Conservation (phyloP, 2,797 vertebrate species). For the Peromyscus aztecus region DNA sequence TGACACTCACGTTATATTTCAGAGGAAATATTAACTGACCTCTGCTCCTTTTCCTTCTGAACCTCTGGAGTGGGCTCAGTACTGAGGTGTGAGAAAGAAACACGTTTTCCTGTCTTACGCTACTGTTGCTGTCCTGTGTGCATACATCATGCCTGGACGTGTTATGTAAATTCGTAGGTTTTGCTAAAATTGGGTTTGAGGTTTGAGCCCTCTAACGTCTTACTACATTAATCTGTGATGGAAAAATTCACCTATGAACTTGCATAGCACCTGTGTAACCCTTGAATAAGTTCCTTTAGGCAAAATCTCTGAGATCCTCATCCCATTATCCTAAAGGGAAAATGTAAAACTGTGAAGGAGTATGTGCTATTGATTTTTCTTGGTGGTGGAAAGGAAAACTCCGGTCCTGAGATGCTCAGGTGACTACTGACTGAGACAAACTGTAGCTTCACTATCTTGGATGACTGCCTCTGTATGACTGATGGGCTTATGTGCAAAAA, state of each 20-base stretch:
- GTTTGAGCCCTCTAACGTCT: neutral
- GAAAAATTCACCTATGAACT: neutral
- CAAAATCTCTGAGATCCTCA: neutral
- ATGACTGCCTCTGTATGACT: neutral
- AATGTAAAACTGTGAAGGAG: neutral
- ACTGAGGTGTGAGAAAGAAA: neutral
- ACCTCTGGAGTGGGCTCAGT: neutral
- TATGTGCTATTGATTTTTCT: neutral
- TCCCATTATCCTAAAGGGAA: neutral
- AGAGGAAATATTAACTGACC: neutral
- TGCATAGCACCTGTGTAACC: rapidly evolving
- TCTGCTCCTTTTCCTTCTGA: neutral
- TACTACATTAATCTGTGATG: neutral
- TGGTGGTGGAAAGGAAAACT: neutral
- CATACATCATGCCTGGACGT: too few species aligned
- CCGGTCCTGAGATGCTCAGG: neutral
- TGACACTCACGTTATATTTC: neutral
- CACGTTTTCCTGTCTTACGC: neutral
- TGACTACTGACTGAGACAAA: neutral
- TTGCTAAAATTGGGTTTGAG: neutral
- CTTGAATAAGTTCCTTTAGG: neutral
- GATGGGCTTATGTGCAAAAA: neutral
- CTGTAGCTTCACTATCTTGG: neutral
- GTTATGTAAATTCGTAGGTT: neutral
- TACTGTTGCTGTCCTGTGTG: too few species aligned